Evolutionary conservation across 2,888 invertebrate genomes (phyloP), one percentile per base, ranked within the genome.

Genomic region (Ypsolopha scabrella): DNA sequence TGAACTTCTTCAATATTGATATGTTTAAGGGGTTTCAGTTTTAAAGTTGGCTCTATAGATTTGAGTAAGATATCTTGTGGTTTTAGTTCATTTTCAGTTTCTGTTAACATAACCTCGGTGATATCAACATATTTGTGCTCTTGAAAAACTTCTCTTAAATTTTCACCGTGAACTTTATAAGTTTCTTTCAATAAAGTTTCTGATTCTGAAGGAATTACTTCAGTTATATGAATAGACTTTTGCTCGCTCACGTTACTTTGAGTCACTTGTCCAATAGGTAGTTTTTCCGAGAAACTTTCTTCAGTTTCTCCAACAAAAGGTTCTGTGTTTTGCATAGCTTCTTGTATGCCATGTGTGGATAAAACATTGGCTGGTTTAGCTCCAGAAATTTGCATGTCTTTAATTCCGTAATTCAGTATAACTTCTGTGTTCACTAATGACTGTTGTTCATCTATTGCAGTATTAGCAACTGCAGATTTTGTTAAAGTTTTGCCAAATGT

Each of bases 71-170:
- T 68, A 55, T 82, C 68, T 6, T 65, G 72, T 4, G 71, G 75
- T 67, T 87, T 73, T 14, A 87, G 63, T 41, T 55, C 41, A 56
- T 57, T 64, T 70, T 88, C 88, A 59, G 80, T 87, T 56, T 90
- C 90, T 24, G 80, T 77, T 0, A 75, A 55, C 24, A 79, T 73
- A 8, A 79, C 65, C 68, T 88, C 76, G 1, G 73, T 75, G 13
- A 88, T 67, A 38, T 78, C 68, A 11, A 88, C 70, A 51, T 85
- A 77, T 52, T 70, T 75, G 54, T 74, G 80, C 51, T 76, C 70
- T 62, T 86, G 78, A 56, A 79, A 67, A 53, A 71, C 72, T 51
- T 64, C 53, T 52, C 60, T 62, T 11, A 65, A 72, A 49, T 49
- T 63, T 56, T 78, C 74, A 35, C 59, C 51, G 58, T 68, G 68